phyloP scores from a whole-genome alignment of 2,113 vertebrate species.

The Hassar affinis region DNA sequence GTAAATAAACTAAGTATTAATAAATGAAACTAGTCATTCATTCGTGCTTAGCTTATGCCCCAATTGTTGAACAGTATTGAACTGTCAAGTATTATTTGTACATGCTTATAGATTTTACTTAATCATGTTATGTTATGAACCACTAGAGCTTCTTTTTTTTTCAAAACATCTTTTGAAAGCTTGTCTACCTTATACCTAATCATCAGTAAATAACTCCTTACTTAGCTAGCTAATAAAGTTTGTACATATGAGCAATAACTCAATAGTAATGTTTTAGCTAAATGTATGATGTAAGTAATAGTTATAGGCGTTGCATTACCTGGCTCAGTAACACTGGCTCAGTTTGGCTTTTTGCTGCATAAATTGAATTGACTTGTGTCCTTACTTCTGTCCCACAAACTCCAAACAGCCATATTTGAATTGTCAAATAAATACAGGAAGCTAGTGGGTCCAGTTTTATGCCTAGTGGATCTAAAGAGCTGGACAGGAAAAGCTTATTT shows the following conservation, averaged over 20 bases:
- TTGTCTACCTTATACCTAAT: not conserved
- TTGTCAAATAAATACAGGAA: not conserved
- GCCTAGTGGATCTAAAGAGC: not conserved
- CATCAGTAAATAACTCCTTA: not conserved
- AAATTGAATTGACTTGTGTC: not conserved
- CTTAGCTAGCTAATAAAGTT: not conserved
- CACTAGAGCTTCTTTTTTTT: not conserved
- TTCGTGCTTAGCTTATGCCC: not conserved
- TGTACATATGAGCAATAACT: not conserved
- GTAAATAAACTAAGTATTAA: not conserved
- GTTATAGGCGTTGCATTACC: not conserved
- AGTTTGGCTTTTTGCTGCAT: not conserved
- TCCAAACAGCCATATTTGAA: not conserved
- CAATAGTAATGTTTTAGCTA: not conserved
- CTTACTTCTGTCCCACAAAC: not conserved
- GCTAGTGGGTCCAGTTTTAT: not conserved
- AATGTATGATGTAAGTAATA: too few species aligned
- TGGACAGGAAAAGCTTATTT: not conserved
- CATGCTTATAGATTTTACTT: not conserved
- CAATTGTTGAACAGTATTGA: not conserved
- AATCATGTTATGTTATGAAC: not conserved
- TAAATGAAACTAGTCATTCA: not conserved
- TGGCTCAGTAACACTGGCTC: not conserved
- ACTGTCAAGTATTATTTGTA: not conserved
- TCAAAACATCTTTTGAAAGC: not conserved